Base-by-base conservation (phyloP, 2,888 invertebrate genomes). In the Aproaerema taeniolella region DNA sequence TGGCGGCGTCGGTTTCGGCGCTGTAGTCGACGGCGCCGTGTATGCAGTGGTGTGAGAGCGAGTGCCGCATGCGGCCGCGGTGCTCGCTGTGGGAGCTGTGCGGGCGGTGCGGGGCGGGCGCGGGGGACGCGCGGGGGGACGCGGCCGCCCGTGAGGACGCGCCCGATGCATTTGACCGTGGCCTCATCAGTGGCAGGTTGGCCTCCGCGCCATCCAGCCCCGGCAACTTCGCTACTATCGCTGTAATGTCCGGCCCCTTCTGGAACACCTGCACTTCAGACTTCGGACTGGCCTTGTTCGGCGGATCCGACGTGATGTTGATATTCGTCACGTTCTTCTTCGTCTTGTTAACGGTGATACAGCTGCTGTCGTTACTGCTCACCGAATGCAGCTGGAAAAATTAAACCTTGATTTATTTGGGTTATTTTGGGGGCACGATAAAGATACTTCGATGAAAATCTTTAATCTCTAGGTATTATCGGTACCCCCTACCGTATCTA, bases 221-320 rank as follows among this genome's bases (percentile, higher is more conserved):
- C 0, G 91, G 89, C 24, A 91, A 69, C 58, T 89, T 90, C 1
- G 90, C 90, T 0, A 93, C 91, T 12, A 94, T 75, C 0, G 93
- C 91, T 1, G 93, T 93, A 15, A 94, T 92, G 60, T 93, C 94
- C 17, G 93, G 92, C 0, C 94, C 94, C 56, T 94, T 92, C 69
- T 94, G 94, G 63, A 92, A 94, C 32, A 94, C 91, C 61, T 90
- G 79, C 38, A 88, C 85, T 61, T 90, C 88, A 4, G 83, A 75
- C 44, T 88, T 88, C 34, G 87, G 77, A 31, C 82, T 81, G n/a
- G 77, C 72, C 39, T 66, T 61, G 39, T 68, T 68, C 4, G 62
- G 62, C 7, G 87, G 82, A 45, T 89, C 90, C 6, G 91, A 86
- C 8, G 90, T 90, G 53, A 92, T 92, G 66, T 89, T 92, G 38